Evolutionary conservation across 2,888 invertebrate genomes (phyloP).

Genomic region (Pristionchus arcanus): DNA sequence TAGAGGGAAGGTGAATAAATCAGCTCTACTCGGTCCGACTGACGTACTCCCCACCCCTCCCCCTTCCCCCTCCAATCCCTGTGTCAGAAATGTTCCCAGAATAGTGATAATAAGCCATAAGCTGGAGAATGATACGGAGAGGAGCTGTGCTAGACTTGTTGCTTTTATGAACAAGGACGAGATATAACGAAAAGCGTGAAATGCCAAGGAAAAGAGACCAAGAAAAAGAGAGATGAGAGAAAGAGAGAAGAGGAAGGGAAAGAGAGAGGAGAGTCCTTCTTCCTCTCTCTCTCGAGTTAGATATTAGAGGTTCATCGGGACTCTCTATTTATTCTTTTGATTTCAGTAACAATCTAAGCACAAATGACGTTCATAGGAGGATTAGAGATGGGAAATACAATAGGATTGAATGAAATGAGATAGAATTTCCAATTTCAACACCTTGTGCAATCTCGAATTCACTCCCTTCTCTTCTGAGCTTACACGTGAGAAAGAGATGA

Average conservation of each 20-base stretch:
- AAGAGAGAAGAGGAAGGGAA: background rate
- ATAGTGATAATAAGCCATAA: conserved; percentile 40
- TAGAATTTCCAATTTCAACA: background rate
- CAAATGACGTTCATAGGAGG: background rate
- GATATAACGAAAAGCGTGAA: conserved; percentile 7
- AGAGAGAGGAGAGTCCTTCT: conserved; percentile 12
- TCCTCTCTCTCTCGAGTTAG: background rate
- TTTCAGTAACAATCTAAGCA: conserved; percentile 31
- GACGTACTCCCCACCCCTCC: background rate
- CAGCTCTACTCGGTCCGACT: background rate
- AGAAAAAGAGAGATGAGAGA: background rate
- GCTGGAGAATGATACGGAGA: background rate
- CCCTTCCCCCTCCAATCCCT: background rate
- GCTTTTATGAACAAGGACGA: background rate
- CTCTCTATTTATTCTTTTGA: conserved; percentile 16
- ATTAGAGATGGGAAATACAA: background rate
- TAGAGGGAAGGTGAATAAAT: conserved; percentile 26
- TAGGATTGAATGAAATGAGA: background rate
- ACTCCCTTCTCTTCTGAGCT: background rate
- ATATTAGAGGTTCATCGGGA: background rate
- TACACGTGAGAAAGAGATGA: background rate
- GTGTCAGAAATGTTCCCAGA: conserved; percentile 29
- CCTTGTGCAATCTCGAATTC: conserved; percentile 1
- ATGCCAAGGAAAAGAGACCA: conserved; percentile 4
- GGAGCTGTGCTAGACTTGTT: conserved; percentile 8